These are phyloP conservation scores for Tetranychus truncatus DNA, from an alignment of 2,888 invertebrate species.

Conservation along the genomic window DNA sequence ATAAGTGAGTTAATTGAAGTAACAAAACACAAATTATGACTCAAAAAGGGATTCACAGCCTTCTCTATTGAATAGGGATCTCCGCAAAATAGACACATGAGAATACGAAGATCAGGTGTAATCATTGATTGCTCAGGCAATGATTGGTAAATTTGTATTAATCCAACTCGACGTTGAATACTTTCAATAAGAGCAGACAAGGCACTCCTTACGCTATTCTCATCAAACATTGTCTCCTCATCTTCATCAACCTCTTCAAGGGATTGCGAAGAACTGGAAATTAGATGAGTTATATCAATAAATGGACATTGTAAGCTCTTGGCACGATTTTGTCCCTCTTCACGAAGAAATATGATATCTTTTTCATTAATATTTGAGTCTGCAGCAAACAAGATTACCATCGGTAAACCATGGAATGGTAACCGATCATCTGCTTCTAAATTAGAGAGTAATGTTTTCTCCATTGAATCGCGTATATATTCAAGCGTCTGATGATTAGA, in stretches of 20 bases:
- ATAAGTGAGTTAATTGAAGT: conserved; percentile 62
- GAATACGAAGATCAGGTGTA: conserved; percentile 55
- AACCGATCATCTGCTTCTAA: conserved; percentile 60
- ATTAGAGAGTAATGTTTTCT: conserved; percentile 72
- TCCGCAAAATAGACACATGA: conserved; percentile 89
- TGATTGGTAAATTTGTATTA: conserved; percentile 45
- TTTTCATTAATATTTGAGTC: conserved; percentile 63
- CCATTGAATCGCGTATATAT: conserved; percentile 70
- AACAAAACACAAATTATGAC: conserved; percentile 61
- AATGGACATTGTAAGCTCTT: conserved; percentile 71
- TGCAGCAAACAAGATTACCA: conserved; percentile 74
- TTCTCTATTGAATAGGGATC: conserved; percentile 79
- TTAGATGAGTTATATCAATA: conserved; percentile 45
- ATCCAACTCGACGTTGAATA: conserved; percentile 56
- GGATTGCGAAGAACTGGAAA: conserved; percentile 8
- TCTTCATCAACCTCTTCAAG: not conserved
- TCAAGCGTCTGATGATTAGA: conserved; percentile 78
- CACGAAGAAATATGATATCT: conserved; percentile 61
- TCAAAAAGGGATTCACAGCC: conserved; percentile 62
- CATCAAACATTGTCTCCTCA: not conserved
- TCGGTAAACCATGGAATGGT: conserved; percentile 64
- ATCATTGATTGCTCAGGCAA: conserved; percentile 10
- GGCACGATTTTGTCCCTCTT: conserved; percentile 72
- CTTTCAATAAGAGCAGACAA: conserved; percentile 53
- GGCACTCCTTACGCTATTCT: conserved; percentile 33